Conservation (phyloP, 2,113 vertebrate species). For the Columba livia region DNA sequence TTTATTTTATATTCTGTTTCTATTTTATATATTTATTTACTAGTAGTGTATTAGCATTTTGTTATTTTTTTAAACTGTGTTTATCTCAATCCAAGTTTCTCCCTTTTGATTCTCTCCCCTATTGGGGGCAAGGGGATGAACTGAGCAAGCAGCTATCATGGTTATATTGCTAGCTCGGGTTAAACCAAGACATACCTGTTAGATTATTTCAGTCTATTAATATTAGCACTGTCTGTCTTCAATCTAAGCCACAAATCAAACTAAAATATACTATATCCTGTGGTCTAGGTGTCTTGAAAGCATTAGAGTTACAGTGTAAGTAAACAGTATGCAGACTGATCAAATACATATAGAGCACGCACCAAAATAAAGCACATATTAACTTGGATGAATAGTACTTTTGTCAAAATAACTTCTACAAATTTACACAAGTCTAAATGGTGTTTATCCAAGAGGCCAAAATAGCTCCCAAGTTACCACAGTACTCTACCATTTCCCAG, state of each 20-base stretch:
- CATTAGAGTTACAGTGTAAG: not conserved
- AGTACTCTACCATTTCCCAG: not conserved
- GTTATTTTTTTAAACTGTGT: no score
- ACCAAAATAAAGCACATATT: not conserved
- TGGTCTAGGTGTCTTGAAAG: not conserved
- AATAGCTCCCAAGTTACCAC: not conserved
- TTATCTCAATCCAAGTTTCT: no score
- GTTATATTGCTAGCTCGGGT: no score
- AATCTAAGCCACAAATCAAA: not conserved
- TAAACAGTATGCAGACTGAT: not conserved
- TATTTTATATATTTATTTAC: no score
- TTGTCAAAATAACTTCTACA: not conserved
- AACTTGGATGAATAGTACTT: not conserved
- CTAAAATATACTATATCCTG: not conserved
- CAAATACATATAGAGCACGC: not conserved
- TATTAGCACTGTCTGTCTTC: not conserved
- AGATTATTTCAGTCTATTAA: no score
- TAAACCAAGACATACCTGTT: no score
- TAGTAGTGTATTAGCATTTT: no score
- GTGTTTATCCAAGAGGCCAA: not conserved
- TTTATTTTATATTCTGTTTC: no score
- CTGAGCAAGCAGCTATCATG: no score
- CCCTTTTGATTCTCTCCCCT: no score
- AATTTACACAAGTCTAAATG: not conserved
- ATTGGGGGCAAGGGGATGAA: no score